These are phyloP conservation scores for Carassius auratus DNA, from an alignment of 2,113 vertebrate species.

Conservation along the genomic window DNA sequence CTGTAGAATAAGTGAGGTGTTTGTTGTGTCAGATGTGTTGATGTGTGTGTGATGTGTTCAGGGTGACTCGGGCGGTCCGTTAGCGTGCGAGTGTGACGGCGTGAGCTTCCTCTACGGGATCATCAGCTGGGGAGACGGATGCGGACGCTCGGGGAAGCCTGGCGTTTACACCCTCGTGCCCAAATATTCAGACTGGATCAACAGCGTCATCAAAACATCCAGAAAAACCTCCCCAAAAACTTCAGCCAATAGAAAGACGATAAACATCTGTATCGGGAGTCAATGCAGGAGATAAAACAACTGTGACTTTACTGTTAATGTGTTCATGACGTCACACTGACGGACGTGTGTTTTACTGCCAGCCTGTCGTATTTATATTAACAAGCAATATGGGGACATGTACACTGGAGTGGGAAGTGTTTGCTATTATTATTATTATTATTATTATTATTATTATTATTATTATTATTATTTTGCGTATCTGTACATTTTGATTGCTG, in stretches of 20 bases:
- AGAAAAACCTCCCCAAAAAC: background rate
- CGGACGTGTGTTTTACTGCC: background rate
- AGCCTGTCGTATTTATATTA: background rate
- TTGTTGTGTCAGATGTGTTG: background rate
- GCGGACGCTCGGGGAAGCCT: slow-evolving; percentile 80
- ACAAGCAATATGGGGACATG: background rate
- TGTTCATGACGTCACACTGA: slow-evolving; percentile 1
- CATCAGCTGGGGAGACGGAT: slow-evolving; percentile 95
- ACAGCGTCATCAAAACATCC: slow-evolving; percentile 72
- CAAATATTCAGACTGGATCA: slow-evolving; percentile 89
- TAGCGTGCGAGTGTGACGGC: slow-evolving; percentile 80
- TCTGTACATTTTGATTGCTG: background rate
- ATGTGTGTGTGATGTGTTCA: slow-evolving; percentile 65
- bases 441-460: background rate
- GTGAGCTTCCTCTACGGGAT: slow-evolving; percentile 88
- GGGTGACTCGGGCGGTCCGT: slow-evolving; percentile 93
- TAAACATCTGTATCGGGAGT: background rate
- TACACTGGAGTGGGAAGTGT: background rate
- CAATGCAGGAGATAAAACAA: background rate
- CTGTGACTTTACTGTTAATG: slow-evolving; percentile 5
- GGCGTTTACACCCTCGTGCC: slow-evolving; percentile 91
- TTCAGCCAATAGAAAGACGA: slow-evolving; percentile 15
- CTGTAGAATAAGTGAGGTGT: background rate
- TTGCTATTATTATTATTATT: background rate
- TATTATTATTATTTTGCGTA: background rate